phyloP scores from a whole-genome alignment of 2,888 invertebrate genomes.

The Acanthosepion esculentum region DNA sequence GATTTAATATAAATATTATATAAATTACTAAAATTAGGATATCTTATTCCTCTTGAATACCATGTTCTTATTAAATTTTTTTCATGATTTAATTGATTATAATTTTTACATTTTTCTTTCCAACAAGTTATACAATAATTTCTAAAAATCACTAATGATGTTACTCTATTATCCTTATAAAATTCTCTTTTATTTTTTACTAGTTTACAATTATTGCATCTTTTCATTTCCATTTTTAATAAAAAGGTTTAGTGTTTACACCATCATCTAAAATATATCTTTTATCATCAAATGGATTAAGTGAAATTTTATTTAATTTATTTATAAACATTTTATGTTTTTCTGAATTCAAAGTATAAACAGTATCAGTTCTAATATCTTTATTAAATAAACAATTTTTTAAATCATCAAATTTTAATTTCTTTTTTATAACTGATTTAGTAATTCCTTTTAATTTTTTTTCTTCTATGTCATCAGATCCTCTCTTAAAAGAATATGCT shows the following conservation, averaged over 20 bases:
- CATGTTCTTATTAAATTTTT: not conserved
- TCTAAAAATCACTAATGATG: not conserved
- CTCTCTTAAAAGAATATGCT: not conserved
- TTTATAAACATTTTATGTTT: slow-evolving; percentile 33
- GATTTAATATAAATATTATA: not conserved
- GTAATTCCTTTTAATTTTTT: slow-evolving; percentile 39
- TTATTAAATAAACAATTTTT: slow-evolving; percentile 38
- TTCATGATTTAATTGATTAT: not conserved
- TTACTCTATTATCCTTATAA: not conserved
- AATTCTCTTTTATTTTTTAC: not conserved
- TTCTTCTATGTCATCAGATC: not conserved
- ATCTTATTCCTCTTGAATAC: not conserved
- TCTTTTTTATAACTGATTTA: not conserved
- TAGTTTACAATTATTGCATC: not conserved
- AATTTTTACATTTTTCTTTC: not conserved
- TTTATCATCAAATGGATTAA: slow-evolving; percentile 47
- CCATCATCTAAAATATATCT: slow-evolving; percentile 38
- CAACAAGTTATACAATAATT: not conserved
- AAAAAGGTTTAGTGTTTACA: not conserved
- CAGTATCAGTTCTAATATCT: not conserved
- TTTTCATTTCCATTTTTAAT: not conserved
- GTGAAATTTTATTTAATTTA: not conserved
- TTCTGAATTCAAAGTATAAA: not conserved
- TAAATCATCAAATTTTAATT: slow-evolving; percentile 41
- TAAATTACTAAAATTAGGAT: not conserved